phyloP scores from a whole-genome alignment of 1,140 invertebrate species.

The Magallana angulata region DNA sequence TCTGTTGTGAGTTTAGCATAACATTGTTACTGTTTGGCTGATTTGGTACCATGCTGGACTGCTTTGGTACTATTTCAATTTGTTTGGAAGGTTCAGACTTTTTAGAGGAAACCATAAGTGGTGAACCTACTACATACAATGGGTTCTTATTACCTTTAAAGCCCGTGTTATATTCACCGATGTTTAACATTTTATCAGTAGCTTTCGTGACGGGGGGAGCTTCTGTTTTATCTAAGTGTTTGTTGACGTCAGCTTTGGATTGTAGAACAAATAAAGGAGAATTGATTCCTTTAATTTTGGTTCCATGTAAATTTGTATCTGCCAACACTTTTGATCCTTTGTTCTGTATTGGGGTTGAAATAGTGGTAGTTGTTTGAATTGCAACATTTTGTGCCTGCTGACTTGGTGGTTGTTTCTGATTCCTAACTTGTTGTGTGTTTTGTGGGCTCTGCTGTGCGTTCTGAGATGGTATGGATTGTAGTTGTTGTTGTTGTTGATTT shows the following conservation, averaged over 20 bases:
- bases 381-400: neutral
- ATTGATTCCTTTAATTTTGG: constrained; percentile 8
- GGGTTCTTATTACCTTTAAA: constrained; percentile 23
- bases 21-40: neutral
- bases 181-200: neutral
- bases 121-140: neutral
- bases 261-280: constrained; percentile 20
- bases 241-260: neutral
- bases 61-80: neutral
- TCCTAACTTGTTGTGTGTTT: neutral
- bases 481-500: neutral
- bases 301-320: neutral
- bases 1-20: neutral
- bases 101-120: neutral
- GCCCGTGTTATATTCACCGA: neutral
- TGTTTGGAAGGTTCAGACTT: neutral
- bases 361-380: neutral
- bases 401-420: neutral
- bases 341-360: neutral
- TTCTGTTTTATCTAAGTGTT: constrained; percentile 1
- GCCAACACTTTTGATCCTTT: neutral
- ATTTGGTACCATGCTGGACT: neutral
- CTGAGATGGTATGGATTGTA: neutral
- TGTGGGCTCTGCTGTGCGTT: neutral
- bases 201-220: neutral